Evolutionary conservation across 2,797 vertebrate species (phyloP), one percentile per base, ranked within the genome.

Genomic region (Tympanoctomys barrerae): DNA sequence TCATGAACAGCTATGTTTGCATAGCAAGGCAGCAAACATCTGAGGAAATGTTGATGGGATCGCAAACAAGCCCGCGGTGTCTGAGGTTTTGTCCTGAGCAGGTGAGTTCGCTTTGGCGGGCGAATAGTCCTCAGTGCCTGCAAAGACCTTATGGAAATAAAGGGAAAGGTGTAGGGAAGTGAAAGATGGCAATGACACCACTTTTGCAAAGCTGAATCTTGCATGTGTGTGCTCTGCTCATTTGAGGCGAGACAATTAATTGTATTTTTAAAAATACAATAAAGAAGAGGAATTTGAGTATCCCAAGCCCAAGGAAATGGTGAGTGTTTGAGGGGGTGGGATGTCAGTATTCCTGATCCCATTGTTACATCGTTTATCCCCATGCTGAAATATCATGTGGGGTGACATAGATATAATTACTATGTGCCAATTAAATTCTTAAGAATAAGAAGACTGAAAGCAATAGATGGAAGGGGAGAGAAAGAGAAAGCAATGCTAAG

Each of bases 1-100:
- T 98, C 96, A 96, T 97, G 96, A 86, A 24, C 98, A 94, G 95
- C 97, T 96, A 33, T 97, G 96, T 98, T 98, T 98, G 93, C 80
- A 96, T 82, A 98, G 97, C 66, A 95, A 73, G 96, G 82, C 83
- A 96, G 96, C 91, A 94, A 64, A 91, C 57, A 96, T 97, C 90
- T 97, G 84, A 97, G 95, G 91, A 97, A 87, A 90, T 96, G 89
- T 94, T 96, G 90, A 59, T 98, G 75, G 92, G 97, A 96, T 94
- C 94, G 95, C 96, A 97, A 94, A 83, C 82, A 97, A 97, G 4
- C 68, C 93, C 70, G 28, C 26, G 31, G 82, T n/a, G 62, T 62
- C 62, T 83, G 75, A 78, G n/a, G 39, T 64, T 95, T 94, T 89
- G 83, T 73, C 42, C 88, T 89, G 62, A 70, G 66, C 61, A 57